Percentiles rank a stretch among this genome's conserved stretches.
Conservation (phyloP, 1,140 invertebrate species). For the Melitaea cinxia region DNA sequence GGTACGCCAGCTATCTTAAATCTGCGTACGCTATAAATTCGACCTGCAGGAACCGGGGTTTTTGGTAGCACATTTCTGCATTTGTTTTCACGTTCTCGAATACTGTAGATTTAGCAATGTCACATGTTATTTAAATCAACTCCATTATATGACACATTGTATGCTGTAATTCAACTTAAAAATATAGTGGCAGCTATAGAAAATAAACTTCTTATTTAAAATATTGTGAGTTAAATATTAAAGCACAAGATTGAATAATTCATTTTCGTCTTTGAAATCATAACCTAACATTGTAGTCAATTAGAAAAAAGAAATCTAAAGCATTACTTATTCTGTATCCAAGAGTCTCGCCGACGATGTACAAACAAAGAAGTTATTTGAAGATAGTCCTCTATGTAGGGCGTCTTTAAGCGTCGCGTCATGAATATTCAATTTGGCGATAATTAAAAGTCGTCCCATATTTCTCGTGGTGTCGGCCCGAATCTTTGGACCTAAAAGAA, state of each 20-base stretch:
- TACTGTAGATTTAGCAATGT: neutral
- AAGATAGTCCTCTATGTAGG: constrained; percentile 39
- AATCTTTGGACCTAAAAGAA: constrained; percentile 24
- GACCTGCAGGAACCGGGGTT: neutral
- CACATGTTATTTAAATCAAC: neutral
- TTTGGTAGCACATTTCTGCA: neutral
- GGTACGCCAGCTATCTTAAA: neutral
- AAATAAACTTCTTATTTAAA: no score
- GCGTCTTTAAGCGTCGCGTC: constrained; percentile 26
- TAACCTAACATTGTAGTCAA: no score
- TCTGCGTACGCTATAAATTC: neutral
- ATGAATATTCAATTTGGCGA: constrained; percentile 61
- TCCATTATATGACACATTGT: no score
- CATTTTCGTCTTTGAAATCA: no score
- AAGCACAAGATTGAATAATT: no score
- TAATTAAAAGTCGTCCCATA: constrained; percentile 59
- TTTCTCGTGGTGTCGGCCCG: constrained; percentile 40
- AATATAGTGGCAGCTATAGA: no score
- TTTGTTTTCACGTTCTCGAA: neutral
- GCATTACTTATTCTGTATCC: neutral
- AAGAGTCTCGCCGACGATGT: constrained; percentile 1
- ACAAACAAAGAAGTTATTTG: constrained; percentile 30
- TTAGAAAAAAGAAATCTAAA: no score
- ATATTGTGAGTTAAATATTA: no score
- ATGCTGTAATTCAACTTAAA: no score